A percentile compares a stretch with the other conserved stretches of the same genome.
phyloP scores from a whole-genome alignment of 2,888 invertebrate species.

The Synergus japonicus region DNA sequence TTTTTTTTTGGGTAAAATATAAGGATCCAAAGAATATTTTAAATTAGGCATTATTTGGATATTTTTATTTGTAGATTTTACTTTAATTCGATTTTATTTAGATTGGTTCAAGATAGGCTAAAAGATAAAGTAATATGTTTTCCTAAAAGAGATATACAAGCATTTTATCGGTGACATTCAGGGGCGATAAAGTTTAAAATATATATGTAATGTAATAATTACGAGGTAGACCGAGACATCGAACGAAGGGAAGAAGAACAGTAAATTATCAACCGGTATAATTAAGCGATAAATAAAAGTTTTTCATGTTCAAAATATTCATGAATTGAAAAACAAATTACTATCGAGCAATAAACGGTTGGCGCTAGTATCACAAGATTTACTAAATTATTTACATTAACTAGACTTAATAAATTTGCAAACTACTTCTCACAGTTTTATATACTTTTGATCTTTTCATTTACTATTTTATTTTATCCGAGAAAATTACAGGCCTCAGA shows the following conservation, averaged over 20 bases:
- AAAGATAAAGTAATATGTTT: not conserved
- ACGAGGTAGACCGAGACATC: constrained; percentile 31
- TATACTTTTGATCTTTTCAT: no score
- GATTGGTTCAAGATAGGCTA: no score
- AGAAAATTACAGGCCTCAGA: no score
- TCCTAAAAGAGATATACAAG: not conserved
- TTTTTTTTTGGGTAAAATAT: not conserved
- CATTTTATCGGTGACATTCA: constrained; percentile 38
- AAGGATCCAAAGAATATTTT: not conserved
- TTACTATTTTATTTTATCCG: no score
- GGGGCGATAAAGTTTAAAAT: constrained; percentile 34
- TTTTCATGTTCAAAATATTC: constrained; percentile 32
- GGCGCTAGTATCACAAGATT: not conserved
- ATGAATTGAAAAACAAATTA: constrained; percentile 29
- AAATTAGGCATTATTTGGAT: not conserved
- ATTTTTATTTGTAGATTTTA: no score
- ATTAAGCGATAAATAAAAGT: constrained; percentile 34
- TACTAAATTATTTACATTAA: constrained; percentile 9
- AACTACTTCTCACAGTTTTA: not conserved
- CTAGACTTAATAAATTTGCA: constrained; percentile 24
- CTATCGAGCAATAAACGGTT: constrained; percentile 12
- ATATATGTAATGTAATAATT: constrained; percentile 35
- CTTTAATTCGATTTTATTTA: no score
- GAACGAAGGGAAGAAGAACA: constrained; percentile 22
- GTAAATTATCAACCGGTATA: constrained; percentile 21